A percentile compares a stretch with the other conserved stretches of the same genome.
These are phyloP conservation scores for Ceratothoa steindachneri DNA, from an alignment of 2,888 invertebrate species.

Conservation along the genomic window DNA sequence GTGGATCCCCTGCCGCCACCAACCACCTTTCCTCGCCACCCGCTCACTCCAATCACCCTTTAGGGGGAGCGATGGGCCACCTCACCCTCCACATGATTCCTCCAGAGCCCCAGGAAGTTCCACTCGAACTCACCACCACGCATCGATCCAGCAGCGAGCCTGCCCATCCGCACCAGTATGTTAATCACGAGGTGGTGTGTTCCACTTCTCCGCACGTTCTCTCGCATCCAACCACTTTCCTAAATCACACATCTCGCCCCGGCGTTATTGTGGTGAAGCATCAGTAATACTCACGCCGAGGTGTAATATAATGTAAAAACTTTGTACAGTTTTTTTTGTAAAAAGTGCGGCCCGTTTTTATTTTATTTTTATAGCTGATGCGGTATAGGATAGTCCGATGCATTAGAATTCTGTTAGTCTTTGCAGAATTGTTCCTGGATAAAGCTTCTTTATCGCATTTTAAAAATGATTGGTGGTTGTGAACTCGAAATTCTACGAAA, in stretches of 20 bases:
- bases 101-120: conserved; percentile 46
- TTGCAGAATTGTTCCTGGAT: background rate
- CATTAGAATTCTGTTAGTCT: no score
- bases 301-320: background rate
- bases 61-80: conserved; percentile 12
- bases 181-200: conserved; percentile 25
- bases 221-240: conserved; percentile 18
- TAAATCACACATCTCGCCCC: conserved; percentile 39
- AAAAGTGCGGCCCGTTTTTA: no score
- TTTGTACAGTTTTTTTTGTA: background rate
- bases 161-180: conserved; percentile 21
- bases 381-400: no score
- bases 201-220: conserved; percentile 17
- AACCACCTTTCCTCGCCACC: background rate
- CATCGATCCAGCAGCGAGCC: conserved; percentile 20
- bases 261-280: conserved; percentile 47
- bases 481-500: background rate
- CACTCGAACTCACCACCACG: conserved; percentile 46
- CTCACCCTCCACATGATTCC: conserved; percentile 41
- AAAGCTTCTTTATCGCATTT: background rate
- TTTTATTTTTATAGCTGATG: no score
- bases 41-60: background rate
- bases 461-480: background rate
- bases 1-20: no score
- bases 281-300: conserved; percentile 22